A percentile compares a stretch with the other conserved stretches of the same genome.
These are phyloP conservation scores for Trissoscelio sp. DNA, from an alignment of 2,888 invertebrate species.

Conservation along the genomic window DNA sequence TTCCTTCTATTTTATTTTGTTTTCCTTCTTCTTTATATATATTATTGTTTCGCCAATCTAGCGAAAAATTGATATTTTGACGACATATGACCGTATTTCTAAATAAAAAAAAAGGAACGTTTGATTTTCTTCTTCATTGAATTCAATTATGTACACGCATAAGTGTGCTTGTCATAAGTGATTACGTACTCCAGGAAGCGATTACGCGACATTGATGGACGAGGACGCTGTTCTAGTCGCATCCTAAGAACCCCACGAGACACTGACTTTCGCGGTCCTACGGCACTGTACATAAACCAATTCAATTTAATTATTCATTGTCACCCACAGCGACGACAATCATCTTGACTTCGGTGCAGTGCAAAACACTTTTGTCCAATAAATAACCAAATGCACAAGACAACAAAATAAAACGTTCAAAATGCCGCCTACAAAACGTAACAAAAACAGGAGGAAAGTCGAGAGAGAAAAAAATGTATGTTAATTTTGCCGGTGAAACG, in stretches of 20 bases:
- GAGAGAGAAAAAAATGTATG: neutral
- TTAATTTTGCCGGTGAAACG: constrained; percentile 9
- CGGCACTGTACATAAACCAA: constrained; percentile 71
- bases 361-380: constrained; percentile 29
- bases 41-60: too few species aligned
- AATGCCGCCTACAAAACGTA: constrained; percentile 4
- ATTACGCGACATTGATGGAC: constrained; percentile 71
- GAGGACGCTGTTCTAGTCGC: constrained; percentile 68
- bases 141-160: constrained; percentile 65
- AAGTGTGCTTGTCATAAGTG: constrained; percentile 69
- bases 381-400: constrained; percentile 18
- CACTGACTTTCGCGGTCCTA: constrained; percentile 69
- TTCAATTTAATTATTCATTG: constrained; percentile 65
- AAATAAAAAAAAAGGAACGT: too few species aligned
- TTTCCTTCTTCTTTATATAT: too few species aligned
- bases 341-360: constrained; percentile 31
- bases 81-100: too few species aligned
- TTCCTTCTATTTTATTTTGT: too few species aligned
- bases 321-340: constrained; percentile 17
- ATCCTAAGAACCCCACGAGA: constrained; percentile 64
- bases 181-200: constrained; percentile 72
- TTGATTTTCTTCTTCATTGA: constrained; percentile 51
- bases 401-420: constrained; percentile 17
- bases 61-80: too few species aligned
- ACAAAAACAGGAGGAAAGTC: constrained; percentile 1